Conservation (phyloP, 35 echinoderm and acorn worm species). For the Hemicentrotus pulcherrimus region DNA sequence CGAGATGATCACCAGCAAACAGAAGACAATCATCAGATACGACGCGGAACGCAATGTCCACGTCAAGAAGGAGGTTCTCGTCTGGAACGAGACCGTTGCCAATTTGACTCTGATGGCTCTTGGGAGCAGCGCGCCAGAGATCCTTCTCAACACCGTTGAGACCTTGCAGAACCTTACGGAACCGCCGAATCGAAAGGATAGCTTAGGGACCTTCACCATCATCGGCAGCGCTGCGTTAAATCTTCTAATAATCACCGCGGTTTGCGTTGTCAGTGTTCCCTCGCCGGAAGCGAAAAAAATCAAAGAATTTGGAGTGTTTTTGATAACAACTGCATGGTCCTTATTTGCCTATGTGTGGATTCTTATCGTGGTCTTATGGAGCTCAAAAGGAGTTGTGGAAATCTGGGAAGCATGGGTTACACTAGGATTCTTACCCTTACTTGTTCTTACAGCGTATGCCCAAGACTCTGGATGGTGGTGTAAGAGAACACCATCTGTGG, state of each 20-base stretch:
- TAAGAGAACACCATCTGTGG: conserved; percentile 56
- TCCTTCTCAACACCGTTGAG: conserved; percentile 77
- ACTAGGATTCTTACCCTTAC: conserved; percentile 72
- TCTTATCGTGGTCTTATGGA: conserved; percentile 74
- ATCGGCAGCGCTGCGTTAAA: conserved; percentile 97
- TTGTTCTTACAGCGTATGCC: conserved; percentile 83
- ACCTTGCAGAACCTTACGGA: conserved; percentile 59
- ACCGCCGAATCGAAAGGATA: conserved; percentile 51
- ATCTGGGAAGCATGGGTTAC: conserved; percentile 96
- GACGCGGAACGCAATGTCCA: conserved; percentile 81
- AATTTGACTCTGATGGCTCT: conserved; percentile 97
- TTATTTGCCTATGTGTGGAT: conserved; percentile 99
- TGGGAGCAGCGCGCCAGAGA: conserved; percentile 95
- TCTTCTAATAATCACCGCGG: conserved; percentile 88
- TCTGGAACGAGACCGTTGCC: conserved; percentile 97
- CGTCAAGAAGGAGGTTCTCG: conserved; percentile 81
- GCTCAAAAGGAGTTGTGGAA: conserved; percentile 60
- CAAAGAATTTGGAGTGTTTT: conserved; percentile 96
- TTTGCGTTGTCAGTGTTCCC: conserved; percentile 86
- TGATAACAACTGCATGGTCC: conserved; percentile 90
- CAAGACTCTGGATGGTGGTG: conserved; percentile 98
- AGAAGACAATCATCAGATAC: conserved; percentile 82
- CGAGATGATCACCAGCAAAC: conserved; percentile 96
- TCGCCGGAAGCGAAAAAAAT: conserved; percentile 75
- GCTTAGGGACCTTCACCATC: conserved; percentile 92